Conservation (phyloP, 2,113 vertebrate genomes). For the Sinocyclocheilus anophthalmus region DNA sequence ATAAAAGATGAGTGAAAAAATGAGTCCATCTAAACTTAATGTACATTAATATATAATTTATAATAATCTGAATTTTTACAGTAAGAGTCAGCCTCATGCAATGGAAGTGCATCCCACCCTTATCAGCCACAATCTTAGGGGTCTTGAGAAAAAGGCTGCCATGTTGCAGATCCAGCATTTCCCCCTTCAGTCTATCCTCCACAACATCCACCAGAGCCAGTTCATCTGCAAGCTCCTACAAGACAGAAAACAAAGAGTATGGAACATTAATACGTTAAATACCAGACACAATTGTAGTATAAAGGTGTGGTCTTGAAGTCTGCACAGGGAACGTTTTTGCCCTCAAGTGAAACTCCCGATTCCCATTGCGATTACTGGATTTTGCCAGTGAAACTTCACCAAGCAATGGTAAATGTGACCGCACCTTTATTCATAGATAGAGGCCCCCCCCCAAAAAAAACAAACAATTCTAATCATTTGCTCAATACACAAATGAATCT, state of each 20-base stretch:
- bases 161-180: constrained; percentile 96
- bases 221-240: constrained; percentile 88
- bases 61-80: too few species aligned
- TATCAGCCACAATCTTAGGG: constrained; percentile 90
- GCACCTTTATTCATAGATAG: too few species aligned
- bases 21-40: too few species aligned
- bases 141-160: constrained; percentile 94
- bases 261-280: background rate
- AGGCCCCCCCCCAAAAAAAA: too few species aligned
- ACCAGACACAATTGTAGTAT: background rate
- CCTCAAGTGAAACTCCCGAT: background rate
- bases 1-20: too few species aligned
- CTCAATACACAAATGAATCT: too few species aligned
- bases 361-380: too few species aligned
- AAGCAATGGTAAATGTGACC: background rate
- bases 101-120: constrained; percentile 75
- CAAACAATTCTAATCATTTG: too few species aligned
- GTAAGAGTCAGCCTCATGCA: too few species aligned
- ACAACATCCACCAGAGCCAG: constrained; percentile 94
- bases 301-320: background rate
- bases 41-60: too few species aligned
- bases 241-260: background rate
- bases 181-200: constrained; percentile 95
- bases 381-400: background rate
- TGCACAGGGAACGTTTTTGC: background rate